Base-by-base conservation (phyloP, 2,113 vertebrate genomes). In the Panurus biarmicus region DNA sequence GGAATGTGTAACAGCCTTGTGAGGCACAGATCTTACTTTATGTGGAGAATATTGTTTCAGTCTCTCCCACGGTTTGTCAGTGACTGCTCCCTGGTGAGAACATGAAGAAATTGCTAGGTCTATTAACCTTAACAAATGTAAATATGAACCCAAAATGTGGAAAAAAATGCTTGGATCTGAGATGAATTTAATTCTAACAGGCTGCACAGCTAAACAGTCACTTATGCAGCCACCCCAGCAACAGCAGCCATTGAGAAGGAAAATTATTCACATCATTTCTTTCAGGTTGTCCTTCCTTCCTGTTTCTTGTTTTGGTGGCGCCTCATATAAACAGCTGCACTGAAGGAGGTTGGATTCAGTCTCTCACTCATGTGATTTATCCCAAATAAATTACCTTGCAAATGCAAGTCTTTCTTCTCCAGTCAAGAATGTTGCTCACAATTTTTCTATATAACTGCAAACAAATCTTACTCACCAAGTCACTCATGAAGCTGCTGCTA, bases 71-170 rank as follows among this genome's bases (percentile, higher is more conserved):
- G 3, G 65, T 75, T 85, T 94, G 66, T 89, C 87, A 95, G 72
- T 82, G 89, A 65, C 53, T 87, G 84, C 89, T 96, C 84, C 94
- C 90, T 94, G 87, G 94, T 96, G 96, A 96, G 94, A 97, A 96
- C 93, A 97, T 76, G 87, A 95, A 97, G 95, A 96, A 94, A 89
- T 93, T 97, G 95, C 96, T 96, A 95, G 95, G 82, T 95, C 96
- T 96, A 96, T 97, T 97, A 98, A 97, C 96, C 96, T 96, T 94
- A 94, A 95, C 91, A 94, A 95, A 96, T 95, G 92, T 97, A 96
- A 96, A 97, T 96, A 94, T 75, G 79, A 89, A 97, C 96, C 74
- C 87, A 94, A 93, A 94, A 94, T 93, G 76, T 72, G 36, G 66
- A 84, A 94, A 76, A 76, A 74, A 96, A 94, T 94, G 77, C 75